A percentile compares a stretch with the other conserved stretches of the same genome.
Evolutionary conservation across 2,113 vertebrate genomes (phyloP).

Genomic region (Muntiacus reevesi): DNA sequence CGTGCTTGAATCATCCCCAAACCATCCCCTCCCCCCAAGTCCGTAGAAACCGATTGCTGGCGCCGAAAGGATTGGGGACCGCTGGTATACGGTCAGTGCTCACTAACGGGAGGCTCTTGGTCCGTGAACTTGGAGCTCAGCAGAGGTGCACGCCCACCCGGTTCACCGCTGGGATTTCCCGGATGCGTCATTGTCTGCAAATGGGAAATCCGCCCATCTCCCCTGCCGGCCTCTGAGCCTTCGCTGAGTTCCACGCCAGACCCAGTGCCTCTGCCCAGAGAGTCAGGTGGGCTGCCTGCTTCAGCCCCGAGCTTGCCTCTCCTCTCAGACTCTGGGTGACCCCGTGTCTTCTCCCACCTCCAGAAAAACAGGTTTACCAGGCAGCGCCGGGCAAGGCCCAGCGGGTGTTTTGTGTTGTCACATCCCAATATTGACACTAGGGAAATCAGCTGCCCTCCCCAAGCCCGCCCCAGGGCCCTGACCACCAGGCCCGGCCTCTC

Average conservation of each 20-base stretch:
- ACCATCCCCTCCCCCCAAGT: not conserved
- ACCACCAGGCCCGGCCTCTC: not conserved
- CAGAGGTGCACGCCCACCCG: not conserved
- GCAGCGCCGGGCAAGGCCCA: not conserved
- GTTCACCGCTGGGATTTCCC: not conserved
- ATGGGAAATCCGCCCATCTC: not conserved
- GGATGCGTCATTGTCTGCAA: not conserved
- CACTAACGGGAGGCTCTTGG: accelerated
- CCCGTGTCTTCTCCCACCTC: not conserved
- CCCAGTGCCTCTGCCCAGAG: accelerated
- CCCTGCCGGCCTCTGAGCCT: not conserved
- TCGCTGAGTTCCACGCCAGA: not conserved
- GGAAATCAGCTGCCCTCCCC: conserved; percentile 54
- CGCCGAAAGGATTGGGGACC: not conserved
- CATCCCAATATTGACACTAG: conserved; percentile 67
- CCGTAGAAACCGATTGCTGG: not conserved
- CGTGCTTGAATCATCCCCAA: not conserved
- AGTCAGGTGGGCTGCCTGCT: not conserved
- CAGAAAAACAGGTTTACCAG: conserved; percentile 61
- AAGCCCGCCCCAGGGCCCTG: not conserved
- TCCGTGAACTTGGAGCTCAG: not conserved
- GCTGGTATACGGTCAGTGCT: not conserved
- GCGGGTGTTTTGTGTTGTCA: conserved; percentile 56
- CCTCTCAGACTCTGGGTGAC: not conserved
- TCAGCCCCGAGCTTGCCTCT: accelerated